Conservation (phyloP, 1,140 invertebrate genomes). For the Caenorhabditis tropicalis region DNA sequence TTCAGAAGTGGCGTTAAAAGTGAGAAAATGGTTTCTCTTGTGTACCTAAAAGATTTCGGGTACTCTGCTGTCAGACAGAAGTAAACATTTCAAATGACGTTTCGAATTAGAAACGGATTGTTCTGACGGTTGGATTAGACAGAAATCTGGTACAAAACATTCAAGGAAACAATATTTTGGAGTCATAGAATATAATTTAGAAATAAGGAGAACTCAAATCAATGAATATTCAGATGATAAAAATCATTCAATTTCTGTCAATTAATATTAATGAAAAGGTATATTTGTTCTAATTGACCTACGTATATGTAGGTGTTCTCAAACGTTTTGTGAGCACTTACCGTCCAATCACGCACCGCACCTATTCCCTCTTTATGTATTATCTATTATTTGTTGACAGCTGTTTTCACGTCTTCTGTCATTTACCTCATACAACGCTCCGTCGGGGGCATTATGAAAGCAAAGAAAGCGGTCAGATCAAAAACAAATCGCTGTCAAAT, state of each 20-base stretch:
- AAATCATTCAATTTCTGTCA: neutral
- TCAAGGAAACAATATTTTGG: neutral
- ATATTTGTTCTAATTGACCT: conserved; percentile 9
- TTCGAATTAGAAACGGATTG: neutral
- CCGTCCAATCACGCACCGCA: conserved; percentile 12
- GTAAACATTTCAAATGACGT: neutral
- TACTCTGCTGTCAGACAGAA: conserved; percentile 17
- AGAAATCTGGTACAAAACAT: neutral
- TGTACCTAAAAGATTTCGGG: conserved; percentile 16
- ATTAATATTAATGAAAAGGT: neutral
- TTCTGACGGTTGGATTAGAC: neutral
- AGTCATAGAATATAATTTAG: too few relatives aligned
- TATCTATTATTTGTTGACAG: conserved; percentile 35
- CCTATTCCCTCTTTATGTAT: neutral
- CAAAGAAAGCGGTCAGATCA: conserved; percentile 7
- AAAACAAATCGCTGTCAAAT: conserved; percentile 1
- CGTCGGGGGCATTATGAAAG: neutral
- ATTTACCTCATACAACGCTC: neutral
- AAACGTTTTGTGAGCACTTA: conserved; percentile 1
- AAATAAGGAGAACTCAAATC: too few relatives aligned
- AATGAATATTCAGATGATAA: neutral
- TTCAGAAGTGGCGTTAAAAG: neutral
- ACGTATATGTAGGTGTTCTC: neutral
- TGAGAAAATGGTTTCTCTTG: conserved; percentile 22
- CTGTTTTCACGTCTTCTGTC: conserved; percentile 31